Conservation (phyloP, 2,888 invertebrate species). For the Epistrophe eligans region DNA sequence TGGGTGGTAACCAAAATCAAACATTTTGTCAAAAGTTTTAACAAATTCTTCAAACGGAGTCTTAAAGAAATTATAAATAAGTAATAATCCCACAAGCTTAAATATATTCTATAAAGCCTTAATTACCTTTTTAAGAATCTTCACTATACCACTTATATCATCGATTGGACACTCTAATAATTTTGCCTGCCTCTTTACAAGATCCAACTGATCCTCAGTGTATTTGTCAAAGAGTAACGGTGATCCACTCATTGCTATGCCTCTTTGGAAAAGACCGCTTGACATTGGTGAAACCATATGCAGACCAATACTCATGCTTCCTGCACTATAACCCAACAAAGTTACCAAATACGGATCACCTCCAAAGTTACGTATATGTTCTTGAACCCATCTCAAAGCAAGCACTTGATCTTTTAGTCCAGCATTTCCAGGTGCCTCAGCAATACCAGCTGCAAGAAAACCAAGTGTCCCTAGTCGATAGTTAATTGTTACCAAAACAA, state of each 20-base stretch:
- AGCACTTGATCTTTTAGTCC: conserved; percentile 89
- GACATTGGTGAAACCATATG: conserved; percentile 88
- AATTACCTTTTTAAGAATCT: conserved; percentile 85
- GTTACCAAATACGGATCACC: conserved; percentile 88
- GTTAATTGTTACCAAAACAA: conserved; percentile 88
- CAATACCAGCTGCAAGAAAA: conserved; percentile 87
- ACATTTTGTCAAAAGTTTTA: conserved; percentile 79
- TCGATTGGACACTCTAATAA: conserved; percentile 85
- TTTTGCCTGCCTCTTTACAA: conserved; percentile 87
- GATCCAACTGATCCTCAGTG: conserved; percentile 84
- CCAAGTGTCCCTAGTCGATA: conserved; percentile 86
- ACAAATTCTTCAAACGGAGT: conserved; percentile 79
- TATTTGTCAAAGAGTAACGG: conserved; percentile 85
- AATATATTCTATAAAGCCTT: too few species aligned
- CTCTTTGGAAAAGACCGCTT: conserved; percentile 88
- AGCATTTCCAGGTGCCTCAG: conserved; percentile 88
- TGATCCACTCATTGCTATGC: conserved; percentile 88
- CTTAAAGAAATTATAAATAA: conserved; percentile 19
- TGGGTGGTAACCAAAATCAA: conserved; percentile 80
- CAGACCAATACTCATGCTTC: conserved; percentile 84
- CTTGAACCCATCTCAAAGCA: conserved; percentile 87
- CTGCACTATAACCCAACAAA: conserved; percentile 86
- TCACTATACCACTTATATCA: conserved; percentile 84
- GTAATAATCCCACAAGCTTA: too few species aligned
- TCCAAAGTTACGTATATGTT: conserved; percentile 87